Percentiles rank a stretch among this genome's conserved stretches.
phyloP scores from a whole-genome alignment of 2,797 vertebrate genomes.

The Bradypodion pumilum region DNA sequence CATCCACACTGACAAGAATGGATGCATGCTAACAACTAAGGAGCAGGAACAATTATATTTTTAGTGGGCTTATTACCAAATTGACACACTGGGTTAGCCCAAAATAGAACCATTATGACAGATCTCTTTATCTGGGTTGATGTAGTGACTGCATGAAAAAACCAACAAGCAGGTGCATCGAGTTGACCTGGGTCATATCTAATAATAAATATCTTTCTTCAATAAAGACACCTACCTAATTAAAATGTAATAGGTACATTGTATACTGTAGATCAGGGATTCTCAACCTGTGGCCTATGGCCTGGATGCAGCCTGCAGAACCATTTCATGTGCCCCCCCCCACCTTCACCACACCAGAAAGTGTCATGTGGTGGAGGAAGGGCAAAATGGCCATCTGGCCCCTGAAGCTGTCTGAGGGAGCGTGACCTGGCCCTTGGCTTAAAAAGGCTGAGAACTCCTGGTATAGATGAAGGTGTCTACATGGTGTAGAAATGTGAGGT shows the following conservation, averaged over 20 bases:
- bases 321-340: too few relatives aligned
- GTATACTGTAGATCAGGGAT: too few relatives aligned
- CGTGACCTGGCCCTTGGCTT: too few relatives aligned
- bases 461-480: not conserved
- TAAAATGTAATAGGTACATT: conserved; percentile 1
- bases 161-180: conserved; percentile 37
- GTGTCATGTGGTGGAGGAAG: too few relatives aligned
- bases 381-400: too few relatives aligned
- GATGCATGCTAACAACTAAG: conserved; percentile 31
- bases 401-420: too few relatives aligned
- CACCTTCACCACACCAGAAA: too few relatives aligned
- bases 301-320: too few relatives aligned
- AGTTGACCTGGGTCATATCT: conserved; percentile 49
- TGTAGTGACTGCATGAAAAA: conserved; percentile 45
- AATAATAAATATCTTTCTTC: conserved; percentile 47
- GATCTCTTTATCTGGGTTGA: conserved; percentile 36
- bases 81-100: conserved; percentile 43
- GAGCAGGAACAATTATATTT: not conserved
- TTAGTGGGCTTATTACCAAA: conserved; percentile 1
- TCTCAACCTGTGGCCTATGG: too few relatives aligned
- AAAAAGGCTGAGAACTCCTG: too few relatives aligned
- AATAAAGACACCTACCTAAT: conserved; percentile 14
- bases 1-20: conserved; percentile 46
- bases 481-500: accelerated
- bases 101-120: conserved; percentile 33